Percentiles rank a stretch among this genome's conserved stretches.
Evolutionary conservation across 2,113 vertebrate genomes (phyloP).

Genomic region (Callocephalon fimbriatum): DNA sequence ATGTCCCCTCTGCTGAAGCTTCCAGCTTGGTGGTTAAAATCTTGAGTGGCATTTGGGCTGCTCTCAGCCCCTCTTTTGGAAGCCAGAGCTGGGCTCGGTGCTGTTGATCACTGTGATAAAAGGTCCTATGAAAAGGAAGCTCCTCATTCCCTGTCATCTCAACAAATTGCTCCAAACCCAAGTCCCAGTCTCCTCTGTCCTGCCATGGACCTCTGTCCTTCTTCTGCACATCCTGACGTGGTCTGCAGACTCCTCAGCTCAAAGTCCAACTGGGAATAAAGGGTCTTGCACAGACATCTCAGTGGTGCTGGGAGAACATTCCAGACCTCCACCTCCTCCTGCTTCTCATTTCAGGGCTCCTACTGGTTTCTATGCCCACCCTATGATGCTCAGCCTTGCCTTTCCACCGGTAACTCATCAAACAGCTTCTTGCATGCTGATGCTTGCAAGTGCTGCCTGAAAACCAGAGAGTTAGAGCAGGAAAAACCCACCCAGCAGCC

Average conservation of each 20-base stretch:
- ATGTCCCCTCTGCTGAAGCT: not conserved
- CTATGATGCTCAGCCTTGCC: not conserved
- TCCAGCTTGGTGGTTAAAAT: not conserved
- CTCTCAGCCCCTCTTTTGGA: not conserved
- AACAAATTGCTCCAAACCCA: not conserved
- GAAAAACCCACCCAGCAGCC: not conserved
- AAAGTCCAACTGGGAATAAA: accelerated
- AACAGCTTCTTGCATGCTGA: not conserved
- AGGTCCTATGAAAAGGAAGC: not conserved
- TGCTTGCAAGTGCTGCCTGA: not conserved
- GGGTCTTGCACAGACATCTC: not conserved
- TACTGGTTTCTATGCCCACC: not conserved
- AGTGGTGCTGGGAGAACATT: not conserved
- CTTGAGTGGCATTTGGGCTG: not conserved
- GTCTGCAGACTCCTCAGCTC: not conserved
- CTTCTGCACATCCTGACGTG: accelerated
- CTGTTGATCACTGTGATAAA: not conserved
- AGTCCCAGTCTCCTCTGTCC: not conserved
- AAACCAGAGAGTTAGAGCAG: not conserved
- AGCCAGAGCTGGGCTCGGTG: not conserved
- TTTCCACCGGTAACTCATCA: not conserved
- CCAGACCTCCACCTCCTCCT: not conserved
- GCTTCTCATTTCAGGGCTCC: not conserved
- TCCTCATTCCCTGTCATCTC: not conserved
- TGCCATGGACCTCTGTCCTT: not conserved